A percentile compares a stretch with the other conserved stretches of the same genome.
These are phyloP conservation scores for Anableps anableps DNA, from an alignment of 2,797 vertebrate species.

Conservation along the genomic window DNA sequence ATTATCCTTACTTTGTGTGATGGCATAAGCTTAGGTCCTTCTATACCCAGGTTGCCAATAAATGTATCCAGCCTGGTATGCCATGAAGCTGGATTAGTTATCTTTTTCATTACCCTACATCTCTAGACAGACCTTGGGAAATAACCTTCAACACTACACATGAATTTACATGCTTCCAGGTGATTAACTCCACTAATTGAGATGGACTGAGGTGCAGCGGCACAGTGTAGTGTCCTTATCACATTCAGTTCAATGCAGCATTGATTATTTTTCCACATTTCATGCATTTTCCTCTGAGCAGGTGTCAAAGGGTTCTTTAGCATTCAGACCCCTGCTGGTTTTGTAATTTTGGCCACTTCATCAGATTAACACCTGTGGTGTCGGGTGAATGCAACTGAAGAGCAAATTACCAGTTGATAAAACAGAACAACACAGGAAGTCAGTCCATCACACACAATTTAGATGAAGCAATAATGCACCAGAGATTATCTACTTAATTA, in stretches of 20 bases:
- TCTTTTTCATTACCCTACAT: slow-evolving; percentile 6
- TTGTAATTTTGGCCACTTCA: slow-evolving; percentile 52
- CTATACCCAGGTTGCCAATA: background rate
- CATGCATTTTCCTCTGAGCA: slow-evolving; percentile 43
- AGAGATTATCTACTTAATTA: background rate
- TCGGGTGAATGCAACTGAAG: slow-evolving; percentile 45
- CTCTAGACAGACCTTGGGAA: slow-evolving; percentile 20
- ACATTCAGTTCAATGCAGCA: slow-evolving; percentile 2
- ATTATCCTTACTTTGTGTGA: background rate
- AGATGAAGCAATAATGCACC: background rate
- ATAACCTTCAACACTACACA: background rate
- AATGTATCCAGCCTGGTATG: background rate
- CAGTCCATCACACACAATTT: background rate
- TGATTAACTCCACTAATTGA: slow-evolving; percentile 19
- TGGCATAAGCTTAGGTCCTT: background rate
- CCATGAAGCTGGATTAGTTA: slow-evolving; percentile 21
- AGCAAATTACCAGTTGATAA: slow-evolving; percentile 19
- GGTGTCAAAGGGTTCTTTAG: slow-evolving; percentile 47
- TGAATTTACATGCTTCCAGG: slow-evolving; percentile 9
- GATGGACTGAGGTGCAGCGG: background rate
- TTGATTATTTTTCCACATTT: slow-evolving; percentile 45
- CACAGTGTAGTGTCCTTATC: background rate
- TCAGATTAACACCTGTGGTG: slow-evolving; percentile 45
- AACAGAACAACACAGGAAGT: slow-evolving; percentile 23
- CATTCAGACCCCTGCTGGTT: slow-evolving; percentile 42